phyloP scores from a whole-genome alignment of 2,797 vertebrate species.

The Triplophysa yarkandensis region DNA sequence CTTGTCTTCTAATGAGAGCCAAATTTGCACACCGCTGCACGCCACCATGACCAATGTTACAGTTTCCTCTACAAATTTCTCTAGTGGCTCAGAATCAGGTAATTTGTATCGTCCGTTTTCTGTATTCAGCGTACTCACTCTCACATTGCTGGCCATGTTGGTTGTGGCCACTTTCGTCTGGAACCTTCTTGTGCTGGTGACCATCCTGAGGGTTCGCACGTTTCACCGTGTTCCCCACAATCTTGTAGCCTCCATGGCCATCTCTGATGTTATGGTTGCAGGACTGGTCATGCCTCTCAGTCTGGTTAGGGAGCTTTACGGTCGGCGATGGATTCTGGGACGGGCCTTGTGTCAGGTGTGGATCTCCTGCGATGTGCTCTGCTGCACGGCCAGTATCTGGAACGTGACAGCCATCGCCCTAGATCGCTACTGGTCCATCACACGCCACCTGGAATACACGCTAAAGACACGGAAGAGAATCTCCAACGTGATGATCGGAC shows the following conservation, averaged over 20 bases:
- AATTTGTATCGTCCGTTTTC: slow-evolving; percentile 77
- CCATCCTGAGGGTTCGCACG: slow-evolving; percentile 89
- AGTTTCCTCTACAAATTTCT: slow-evolving; percentile 64
- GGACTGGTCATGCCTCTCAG: slow-evolving; percentile 95
- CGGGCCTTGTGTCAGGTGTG: slow-evolving; percentile 90
- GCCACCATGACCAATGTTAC: slow-evolving; percentile 74
- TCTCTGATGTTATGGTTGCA: slow-evolving; percentile 94
- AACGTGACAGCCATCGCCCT: slow-evolving; percentile 94
- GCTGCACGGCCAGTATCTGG: slow-evolving; percentile 99
- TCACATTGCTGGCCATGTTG: slow-evolving; percentile 87
- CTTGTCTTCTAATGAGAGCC: slow-evolving; percentile 25
- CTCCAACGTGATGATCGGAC: slow-evolving; percentile 91
- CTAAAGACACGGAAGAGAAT: slow-evolving; percentile 85
- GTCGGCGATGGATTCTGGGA: slow-evolving; percentile 89
- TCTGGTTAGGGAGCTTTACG: slow-evolving; percentile 87
- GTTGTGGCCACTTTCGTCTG: slow-evolving; percentile 91
- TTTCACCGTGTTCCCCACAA: slow-evolving; percentile 97
- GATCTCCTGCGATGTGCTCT: slow-evolving; percentile 94
- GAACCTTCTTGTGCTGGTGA: slow-evolving; percentile 93
- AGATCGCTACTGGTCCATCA: slow-evolving; percentile 98
- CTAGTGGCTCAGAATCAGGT: slow-evolving; percentile 66
- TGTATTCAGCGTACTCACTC: slow-evolving; percentile 84
- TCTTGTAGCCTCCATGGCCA: slow-evolving; percentile 94
- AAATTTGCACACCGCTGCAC: not conserved
- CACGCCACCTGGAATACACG: slow-evolving; percentile 91